Percentiles rank a stretch among this genome's conserved stretches.
These are phyloP conservation scores for Austrolebias charrua DNA, from an alignment of 2,797 vertebrate species.

Conservation along the genomic window DNA sequence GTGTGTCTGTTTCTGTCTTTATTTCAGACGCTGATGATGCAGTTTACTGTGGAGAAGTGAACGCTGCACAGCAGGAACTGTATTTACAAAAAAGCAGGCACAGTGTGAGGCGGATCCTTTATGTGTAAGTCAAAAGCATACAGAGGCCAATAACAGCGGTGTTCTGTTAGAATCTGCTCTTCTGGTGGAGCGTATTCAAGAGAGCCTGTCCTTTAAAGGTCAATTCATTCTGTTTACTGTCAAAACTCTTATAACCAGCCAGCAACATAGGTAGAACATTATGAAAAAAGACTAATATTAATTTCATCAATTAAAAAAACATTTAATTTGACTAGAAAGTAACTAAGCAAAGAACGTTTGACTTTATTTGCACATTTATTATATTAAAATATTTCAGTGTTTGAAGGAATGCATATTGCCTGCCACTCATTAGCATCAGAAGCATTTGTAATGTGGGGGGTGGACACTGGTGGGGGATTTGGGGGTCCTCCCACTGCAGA, in stretches of 20 bases:
- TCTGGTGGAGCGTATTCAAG: neutral
- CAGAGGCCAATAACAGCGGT: conserved; percentile 19
- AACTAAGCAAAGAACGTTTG: too few relatives aligned
- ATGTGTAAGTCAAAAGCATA: conserved; percentile 8
- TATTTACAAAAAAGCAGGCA: conserved; percentile 10
- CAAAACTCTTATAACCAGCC: neutral
- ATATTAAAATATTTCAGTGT: too few relatives aligned
- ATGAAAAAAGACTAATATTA: too few relatives aligned
- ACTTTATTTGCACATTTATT: too few relatives aligned
- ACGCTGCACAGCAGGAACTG: conserved; percentile 21
- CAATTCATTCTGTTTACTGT: neutral
- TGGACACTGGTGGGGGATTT: too few relatives aligned
- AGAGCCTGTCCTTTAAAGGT: conserved; percentile 3
- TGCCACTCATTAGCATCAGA: too few relatives aligned
- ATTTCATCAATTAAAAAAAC: too few relatives aligned
- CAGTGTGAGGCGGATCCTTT: conserved; percentile 21
- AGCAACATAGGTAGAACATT: neutral
- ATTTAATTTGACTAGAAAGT: too few relatives aligned
- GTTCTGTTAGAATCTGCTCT: neutral
- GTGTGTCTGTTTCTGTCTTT: conserved; percentile 25
- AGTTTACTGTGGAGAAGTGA: conserved; percentile 1
- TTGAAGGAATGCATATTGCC: too few relatives aligned
- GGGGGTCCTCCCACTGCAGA: too few relatives aligned
- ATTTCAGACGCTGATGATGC: conserved; percentile 31
- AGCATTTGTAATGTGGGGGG: too few relatives aligned